Conservation (phyloP, 1,140 invertebrate species). For the Hyles euphorbiae region DNA sequence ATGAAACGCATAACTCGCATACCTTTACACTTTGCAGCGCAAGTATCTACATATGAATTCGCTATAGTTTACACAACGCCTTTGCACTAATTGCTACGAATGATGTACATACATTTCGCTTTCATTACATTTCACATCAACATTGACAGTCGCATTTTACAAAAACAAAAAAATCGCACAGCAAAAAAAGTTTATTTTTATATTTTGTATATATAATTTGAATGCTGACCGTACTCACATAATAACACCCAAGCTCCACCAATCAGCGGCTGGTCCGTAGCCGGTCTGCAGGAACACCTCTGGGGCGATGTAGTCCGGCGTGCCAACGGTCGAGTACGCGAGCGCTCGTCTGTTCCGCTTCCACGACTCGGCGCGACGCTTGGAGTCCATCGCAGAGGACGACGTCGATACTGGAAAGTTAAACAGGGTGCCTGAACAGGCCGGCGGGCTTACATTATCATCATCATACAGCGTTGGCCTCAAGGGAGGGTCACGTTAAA, state of each 20-base stretch:
- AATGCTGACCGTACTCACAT: conserved; percentile 79
- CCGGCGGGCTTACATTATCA: too few relatives aligned
- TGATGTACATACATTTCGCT: too few relatives aligned
- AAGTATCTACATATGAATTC: too few relatives aligned
- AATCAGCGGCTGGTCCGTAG: conserved; percentile 97
- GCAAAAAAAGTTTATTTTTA: neutral
- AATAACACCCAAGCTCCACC: conserved; percentile 99
- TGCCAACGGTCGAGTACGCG: conserved; percentile 98
- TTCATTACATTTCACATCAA: too few relatives aligned
- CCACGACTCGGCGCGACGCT: conserved; percentile 98
- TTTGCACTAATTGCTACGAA: too few relatives aligned
- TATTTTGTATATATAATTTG: neutral
- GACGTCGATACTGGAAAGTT: conserved; percentile 70
- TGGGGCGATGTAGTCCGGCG: conserved; percentile 99
- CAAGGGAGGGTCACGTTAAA: neutral
- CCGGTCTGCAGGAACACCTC: conserved; percentile 97
- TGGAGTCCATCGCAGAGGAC: conserved; percentile 91
- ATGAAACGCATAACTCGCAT: too few relatives aligned
- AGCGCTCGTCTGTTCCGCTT: conserved; percentile 96
- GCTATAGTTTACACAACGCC: too few relatives aligned
- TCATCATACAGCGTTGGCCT: neutral
- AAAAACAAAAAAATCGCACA: neutral
- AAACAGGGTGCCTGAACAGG: too few relatives aligned
- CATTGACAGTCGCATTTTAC: too few relatives aligned
- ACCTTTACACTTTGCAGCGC: too few relatives aligned